Evolutionary conservation across 2,797 vertebrate genomes (phyloP), one percentile per base, ranked within the genome.

Genomic region (Aplochiton taeniatus): DNA sequence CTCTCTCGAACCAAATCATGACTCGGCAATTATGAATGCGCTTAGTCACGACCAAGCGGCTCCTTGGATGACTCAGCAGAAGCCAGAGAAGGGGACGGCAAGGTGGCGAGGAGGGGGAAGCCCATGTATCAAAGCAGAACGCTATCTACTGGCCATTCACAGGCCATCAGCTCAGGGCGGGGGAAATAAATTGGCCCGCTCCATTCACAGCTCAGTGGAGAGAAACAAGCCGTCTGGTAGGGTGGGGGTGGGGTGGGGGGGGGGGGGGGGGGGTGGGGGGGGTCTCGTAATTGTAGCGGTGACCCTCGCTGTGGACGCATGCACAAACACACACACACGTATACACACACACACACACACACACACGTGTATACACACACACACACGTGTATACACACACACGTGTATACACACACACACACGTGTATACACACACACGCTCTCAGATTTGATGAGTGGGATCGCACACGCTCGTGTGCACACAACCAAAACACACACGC

Each of bases 121-220:
- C 72, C 83, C 67, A 63, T 81, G 83, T 84, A 86, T 84, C 83
- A 83, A 71, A 69, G 79, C 71, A 60, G 44, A 44, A 58, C 69
- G 69, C 55, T 74, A 73, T 83, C 86, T 81, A 73, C 52, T 77
- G 70, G 62, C 74, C 73, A 63, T 82, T 83, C 72, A 80, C 51
- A 54, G 78, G 77, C 77, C 74, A 82, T 80, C 76, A 67, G 64
- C 64, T 70, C 66, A 65, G 31, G 31, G 31, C 59, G 66, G 73
- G 82, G 75, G 82, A 83, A 83, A 73, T 74, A 81, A 86, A 89
- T 84, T 81, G 77, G 79, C 83, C 82, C 72, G 78, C 83, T 87
- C n/a, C n/a, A n/a, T n/a, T 89, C 82, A 87, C 85, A 83, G 86
- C 78, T 89, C 87, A 85, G 63, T 82, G 74, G 82, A 88, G 83